Evolutionary conservation across 2,888 invertebrate species (phyloP).

Genomic region (Gisinianus flammeolus): DNA sequence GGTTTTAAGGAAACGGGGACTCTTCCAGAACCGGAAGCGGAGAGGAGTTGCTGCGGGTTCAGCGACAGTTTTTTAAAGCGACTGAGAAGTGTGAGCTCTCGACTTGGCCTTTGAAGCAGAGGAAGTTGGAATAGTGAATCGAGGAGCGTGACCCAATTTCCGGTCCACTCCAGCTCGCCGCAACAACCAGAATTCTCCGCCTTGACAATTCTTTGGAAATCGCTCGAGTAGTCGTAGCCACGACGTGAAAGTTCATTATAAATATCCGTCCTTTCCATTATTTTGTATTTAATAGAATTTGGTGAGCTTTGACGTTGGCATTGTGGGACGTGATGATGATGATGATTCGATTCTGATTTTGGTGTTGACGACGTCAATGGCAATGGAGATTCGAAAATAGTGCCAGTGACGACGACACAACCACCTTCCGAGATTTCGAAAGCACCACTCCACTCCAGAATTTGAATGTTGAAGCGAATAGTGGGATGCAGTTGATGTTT

Average conservation of each 20-base stretch:
- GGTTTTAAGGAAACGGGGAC: not conserved
- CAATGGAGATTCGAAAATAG: not conserved
- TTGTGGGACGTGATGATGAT: too few relatives aligned
- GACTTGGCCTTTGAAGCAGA: conserved; percentile 72
- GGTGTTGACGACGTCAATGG: not conserved
- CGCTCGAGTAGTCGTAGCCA: conserved; percentile 61
- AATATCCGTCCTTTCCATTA: conserved; percentile 57
- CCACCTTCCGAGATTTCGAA: conserved; percentile 63
- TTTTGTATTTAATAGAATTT: conserved; percentile 15
- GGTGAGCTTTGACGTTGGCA: too few relatives aligned
- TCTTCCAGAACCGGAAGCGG: too few relatives aligned
- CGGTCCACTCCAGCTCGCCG: conserved; percentile 70
- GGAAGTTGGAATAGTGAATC: conserved; percentile 87
- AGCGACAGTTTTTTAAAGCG: conserved; percentile 74
- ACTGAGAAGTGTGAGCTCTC: conserved; percentile 77
- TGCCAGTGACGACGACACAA: conserved; percentile 61
- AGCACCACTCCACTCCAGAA: conserved; percentile 76
- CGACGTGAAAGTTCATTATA: conserved; percentile 61
- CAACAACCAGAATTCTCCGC: conserved; percentile 60
- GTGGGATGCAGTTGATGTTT: conserved; percentile 67
- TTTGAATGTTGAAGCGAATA: conserved; percentile 79
- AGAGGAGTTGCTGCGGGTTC: too few relatives aligned
- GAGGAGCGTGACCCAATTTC: conserved; percentile 87
- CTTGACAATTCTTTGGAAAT: conserved; percentile 61
- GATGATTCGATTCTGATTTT: too few relatives aligned